Conservation (phyloP, 2,113 vertebrate species). For the Pachypanchax playfairii region DNA sequence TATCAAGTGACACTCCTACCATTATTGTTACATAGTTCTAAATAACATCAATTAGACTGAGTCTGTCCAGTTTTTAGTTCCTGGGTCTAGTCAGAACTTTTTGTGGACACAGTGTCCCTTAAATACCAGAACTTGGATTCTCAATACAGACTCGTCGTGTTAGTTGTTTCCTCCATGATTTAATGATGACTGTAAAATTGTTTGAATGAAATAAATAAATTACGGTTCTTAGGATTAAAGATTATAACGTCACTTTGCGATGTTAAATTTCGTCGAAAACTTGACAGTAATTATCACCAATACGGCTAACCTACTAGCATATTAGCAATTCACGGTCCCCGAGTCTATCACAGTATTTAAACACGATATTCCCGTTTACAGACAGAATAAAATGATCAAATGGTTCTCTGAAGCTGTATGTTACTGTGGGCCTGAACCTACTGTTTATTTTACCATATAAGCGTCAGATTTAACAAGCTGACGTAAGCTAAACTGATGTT, state of each 20-base stretch:
- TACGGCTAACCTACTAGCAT: constrained; percentile 9
- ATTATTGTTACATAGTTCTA: too few species aligned
- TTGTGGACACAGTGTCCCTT: background rate
- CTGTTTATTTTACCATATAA: background rate
- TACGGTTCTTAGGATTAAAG: background rate
- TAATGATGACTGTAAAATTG: background rate
- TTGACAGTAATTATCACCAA: background rate
- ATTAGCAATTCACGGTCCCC: constrained; percentile 23
- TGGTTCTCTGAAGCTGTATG: accelerated
- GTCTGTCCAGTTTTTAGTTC: too few species aligned
- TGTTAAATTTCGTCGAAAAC: background rate
- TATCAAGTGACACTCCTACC: too few species aligned
- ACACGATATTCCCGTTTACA: background rate
- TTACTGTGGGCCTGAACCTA: background rate
- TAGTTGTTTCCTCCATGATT: background rate
- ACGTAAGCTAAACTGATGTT: constrained; percentile 48
- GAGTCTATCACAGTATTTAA: background rate
- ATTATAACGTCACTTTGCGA: background rate
- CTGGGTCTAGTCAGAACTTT: too few species aligned
- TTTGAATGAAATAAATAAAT: too few species aligned
- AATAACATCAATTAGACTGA: too few species aligned
- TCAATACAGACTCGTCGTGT: background rate
- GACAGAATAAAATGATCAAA: too few species aligned
- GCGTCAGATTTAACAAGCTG: constrained; percentile 4
- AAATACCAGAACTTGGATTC: background rate